phyloP scores from a whole-genome alignment of 2,888 invertebrate genomes.

The Lasioglossum leucozonium region DNA sequence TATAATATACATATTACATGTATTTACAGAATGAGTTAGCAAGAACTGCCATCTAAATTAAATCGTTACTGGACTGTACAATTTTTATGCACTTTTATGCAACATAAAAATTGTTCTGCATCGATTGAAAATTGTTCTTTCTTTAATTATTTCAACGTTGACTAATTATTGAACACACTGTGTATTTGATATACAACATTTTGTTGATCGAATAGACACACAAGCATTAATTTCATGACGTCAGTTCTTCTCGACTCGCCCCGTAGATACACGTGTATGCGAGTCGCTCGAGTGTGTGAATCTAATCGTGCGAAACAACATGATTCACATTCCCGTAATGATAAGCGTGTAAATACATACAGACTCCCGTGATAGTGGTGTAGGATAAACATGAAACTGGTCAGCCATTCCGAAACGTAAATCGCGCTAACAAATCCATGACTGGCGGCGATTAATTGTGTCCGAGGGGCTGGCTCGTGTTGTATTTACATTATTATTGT shows the following conservation, averaged over 20 bases:
- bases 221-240: not conserved
- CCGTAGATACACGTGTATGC: slow-evolving; percentile 15
- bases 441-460: slow-evolving; percentile 58
- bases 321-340: slow-evolving; percentile 50
- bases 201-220: not conserved
- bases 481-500: slow-evolving; percentile 34
- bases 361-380: slow-evolving; percentile 20
- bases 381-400: slow-evolving; percentile 34
- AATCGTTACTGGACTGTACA: not conserved
- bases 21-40: not conserved
- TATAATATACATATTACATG: not conserved
- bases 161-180: not conserved
- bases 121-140: too few species aligned
- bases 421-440: slow-evolving; percentile 70
- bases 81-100: not conserved
- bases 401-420: slow-evolving; percentile 54
- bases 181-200: slow-evolving; percentile 1
- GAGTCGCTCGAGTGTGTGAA: slow-evolving; percentile 56
- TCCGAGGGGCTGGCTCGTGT: slow-evolving; percentile 11
- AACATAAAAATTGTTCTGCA: too few species aligned
- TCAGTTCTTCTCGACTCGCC: not conserved
- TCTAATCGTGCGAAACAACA: slow-evolving; percentile 54
- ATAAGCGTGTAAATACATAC: slow-evolving; percentile 47
- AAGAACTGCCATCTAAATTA: not conserved
- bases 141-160: too few species aligned